Evolutionary conservation across 2,888 invertebrate species (phyloP).

Genomic region (Lottia scabra): DNA sequence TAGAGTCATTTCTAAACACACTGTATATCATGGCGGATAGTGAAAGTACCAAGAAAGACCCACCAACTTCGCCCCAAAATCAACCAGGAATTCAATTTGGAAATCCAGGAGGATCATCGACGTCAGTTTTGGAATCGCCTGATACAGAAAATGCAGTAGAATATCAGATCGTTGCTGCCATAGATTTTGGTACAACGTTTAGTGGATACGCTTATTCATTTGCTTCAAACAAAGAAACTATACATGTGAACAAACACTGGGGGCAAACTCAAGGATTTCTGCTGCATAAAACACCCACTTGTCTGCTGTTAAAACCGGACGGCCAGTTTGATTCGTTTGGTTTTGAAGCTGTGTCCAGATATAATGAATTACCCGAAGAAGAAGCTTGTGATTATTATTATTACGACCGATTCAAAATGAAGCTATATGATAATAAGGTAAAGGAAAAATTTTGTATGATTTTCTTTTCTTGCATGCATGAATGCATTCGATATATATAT

Average conservation of each 20-base stretch:
- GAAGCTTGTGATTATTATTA: slow-evolving; percentile 55
- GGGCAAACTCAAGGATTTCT: slow-evolving; percentile 62
- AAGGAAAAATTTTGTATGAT: not conserved
- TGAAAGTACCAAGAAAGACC: slow-evolving; percentile 8
- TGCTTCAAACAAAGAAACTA: slow-evolving; percentile 50
- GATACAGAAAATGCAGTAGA: slow-evolving; percentile 36
- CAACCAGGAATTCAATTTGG: not conserved
- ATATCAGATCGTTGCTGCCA: slow-evolving; percentile 59
- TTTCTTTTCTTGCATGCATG: too few relatives aligned
- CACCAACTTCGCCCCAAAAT: slow-evolving; percentile 13
- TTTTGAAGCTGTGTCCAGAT: slow-evolving; percentile 59
- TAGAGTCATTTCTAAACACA: slow-evolving; percentile 2
- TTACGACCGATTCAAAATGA: slow-evolving; percentile 63
- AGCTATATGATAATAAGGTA: slow-evolving; percentile 60
- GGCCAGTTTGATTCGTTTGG: slow-evolving; percentile 60
- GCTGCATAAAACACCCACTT: slow-evolving; percentile 60
- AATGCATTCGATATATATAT: too few relatives aligned
- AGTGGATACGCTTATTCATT: slow-evolving; percentile 63
- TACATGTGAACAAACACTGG: slow-evolving; percentile 63
- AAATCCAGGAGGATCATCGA: slow-evolving; percentile 16
- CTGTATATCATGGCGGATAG: slow-evolving; percentile 12
- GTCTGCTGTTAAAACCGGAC: slow-evolving; percentile 54
- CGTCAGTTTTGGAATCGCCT: slow-evolving; percentile 23
- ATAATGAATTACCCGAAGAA: slow-evolving; percentile 57
- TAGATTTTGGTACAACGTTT: slow-evolving; percentile 62